These are phyloP conservation scores for Dipodomys merriami DNA, from an alignment of 2,113 vertebrate genomes.

Conservation along the genomic window DNA sequence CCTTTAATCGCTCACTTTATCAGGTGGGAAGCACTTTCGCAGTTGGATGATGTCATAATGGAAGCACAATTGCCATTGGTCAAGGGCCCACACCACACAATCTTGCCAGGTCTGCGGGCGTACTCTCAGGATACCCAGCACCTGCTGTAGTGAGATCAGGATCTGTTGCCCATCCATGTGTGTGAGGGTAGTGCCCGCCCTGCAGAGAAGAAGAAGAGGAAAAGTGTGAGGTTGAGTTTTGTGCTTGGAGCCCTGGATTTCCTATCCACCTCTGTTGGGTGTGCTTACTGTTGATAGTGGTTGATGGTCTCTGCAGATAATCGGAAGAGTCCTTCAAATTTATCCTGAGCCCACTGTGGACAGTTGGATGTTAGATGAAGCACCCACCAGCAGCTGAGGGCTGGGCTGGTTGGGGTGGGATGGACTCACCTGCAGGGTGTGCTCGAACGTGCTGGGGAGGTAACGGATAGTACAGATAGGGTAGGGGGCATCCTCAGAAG, in stretches of 20 bases:
- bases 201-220: conserved; percentile 55
- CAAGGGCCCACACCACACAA: conserved; percentile 89
- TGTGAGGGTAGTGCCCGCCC: conserved; percentile 81
- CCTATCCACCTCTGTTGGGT: not conserved
- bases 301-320: conserved; percentile 75
- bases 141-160: conserved; percentile 80
- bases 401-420: not conserved
- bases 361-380: not conserved
- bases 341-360: conserved; percentile 76
- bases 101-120: conserved; percentile 85
- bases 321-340: conserved; percentile 79
- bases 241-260: not conserved
- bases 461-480: conserved; percentile 90
- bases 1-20: conserved; percentile 80
- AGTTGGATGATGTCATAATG: conserved; percentile 85
- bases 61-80: conserved; percentile 87
- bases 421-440: conserved; percentile 90
- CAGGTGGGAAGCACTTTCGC: conserved; percentile 84
- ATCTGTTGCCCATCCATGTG: conserved; percentile 74
- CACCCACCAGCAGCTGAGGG: not conserved
- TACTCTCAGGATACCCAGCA: conserved; percentile 79
- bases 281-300: conserved; percentile 70
- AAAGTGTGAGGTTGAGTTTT: not conserved
- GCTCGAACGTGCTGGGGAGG: conserved; percentile 90
- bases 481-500: conserved; percentile 60